Percentiles rank a stretch among this genome's conserved stretches.
Conservation (phyloP, 2,113 vertebrate species). For the Hemibagrus wyckioides region DNA sequence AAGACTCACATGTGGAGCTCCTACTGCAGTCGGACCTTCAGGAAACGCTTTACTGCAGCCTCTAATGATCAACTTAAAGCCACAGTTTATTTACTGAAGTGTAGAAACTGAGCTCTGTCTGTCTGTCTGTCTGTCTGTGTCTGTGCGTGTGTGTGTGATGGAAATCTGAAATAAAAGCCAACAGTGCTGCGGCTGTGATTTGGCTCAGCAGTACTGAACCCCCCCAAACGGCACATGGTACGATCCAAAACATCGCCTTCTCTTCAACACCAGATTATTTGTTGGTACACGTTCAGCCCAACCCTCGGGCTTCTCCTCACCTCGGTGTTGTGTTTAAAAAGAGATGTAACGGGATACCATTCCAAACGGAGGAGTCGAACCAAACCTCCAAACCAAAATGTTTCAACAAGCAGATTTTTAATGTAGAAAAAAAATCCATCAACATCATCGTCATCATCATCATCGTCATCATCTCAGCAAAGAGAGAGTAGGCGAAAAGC, state of each 20-base stretch:
- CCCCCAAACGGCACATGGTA: background rate
- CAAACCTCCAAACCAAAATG: background rate
- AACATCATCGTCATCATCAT: background rate
- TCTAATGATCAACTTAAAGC: slow-evolving; percentile 14
- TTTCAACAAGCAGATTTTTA: background rate
- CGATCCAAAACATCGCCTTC: background rate
- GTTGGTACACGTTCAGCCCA: slow-evolving; percentile 8
- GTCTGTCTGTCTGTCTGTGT: background rate
- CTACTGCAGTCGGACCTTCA: background rate
- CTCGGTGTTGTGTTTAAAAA: background rate
- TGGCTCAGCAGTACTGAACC: background rate
- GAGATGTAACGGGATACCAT: background rate
- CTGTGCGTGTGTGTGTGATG: background rate
- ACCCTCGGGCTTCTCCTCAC: background rate
- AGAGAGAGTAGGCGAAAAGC: background rate
- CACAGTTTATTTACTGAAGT: slow-evolving; percentile 18
- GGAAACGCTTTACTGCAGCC: background rate
- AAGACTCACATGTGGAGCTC: background rate
- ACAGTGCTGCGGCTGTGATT: background rate
- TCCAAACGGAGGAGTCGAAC: background rate
- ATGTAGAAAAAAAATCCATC: background rate
- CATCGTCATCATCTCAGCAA: background rate
- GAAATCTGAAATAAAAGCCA: background rate
- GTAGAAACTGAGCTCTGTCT: background rate
- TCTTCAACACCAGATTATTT: slow-evolving; percentile 1